Evolutionary conservation across 2,113 vertebrate genomes (phyloP).

Genomic region (Sebastes schlegelii): DNA sequence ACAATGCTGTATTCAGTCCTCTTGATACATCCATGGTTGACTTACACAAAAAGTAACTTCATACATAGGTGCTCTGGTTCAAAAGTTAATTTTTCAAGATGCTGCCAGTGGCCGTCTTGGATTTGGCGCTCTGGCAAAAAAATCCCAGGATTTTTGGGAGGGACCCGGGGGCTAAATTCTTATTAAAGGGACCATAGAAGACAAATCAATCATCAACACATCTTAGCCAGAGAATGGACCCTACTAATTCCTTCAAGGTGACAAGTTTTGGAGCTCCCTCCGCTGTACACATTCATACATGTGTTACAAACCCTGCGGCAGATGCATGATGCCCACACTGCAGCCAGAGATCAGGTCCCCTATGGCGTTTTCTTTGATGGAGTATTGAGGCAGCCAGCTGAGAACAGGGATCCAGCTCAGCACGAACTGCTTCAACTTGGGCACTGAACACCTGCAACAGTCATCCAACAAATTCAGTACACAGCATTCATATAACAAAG

Average conservation of each 20-base stretch:
- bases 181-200: no score
- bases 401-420: constrained; percentile 87
- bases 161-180: no score
- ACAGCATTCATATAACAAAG: background rate
- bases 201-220: no score
- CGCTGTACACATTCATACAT: background rate
- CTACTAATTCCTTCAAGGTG: background rate
- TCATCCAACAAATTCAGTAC: background rate
- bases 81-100: no score
- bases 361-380: constrained; percentile 87
- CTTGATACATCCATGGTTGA: no score
- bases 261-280: background rate
- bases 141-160: no score
- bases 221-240: no score
- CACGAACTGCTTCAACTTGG: constrained; percentile 77
- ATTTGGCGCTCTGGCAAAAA: no score
- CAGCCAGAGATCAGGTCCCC: constrained; percentile 91
- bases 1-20: no score
- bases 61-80: no score
- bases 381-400: constrained; percentile 91
- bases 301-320: constrained; percentile 90
- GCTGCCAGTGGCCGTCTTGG: no score
- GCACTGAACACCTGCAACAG: constrained; percentile 84
- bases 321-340: constrained; percentile 96
- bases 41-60: no score